Evolutionary conservation across 2,888 invertebrate genomes (phyloP), one percentile per base, ranked within the genome.

Genomic region (Protophormia terraenovae): DNA sequence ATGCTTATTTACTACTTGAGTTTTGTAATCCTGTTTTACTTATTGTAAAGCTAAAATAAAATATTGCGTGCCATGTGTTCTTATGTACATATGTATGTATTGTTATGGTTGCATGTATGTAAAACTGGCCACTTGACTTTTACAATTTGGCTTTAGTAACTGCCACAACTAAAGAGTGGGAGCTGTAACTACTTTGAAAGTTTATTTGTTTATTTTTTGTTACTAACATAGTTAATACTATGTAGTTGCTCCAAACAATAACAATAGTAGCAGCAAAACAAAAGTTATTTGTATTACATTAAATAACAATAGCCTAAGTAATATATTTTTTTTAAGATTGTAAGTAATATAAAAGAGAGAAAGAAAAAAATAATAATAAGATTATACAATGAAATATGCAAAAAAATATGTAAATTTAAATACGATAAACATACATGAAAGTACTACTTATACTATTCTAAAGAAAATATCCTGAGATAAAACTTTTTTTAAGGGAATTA

Each of bases 121-220:
- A 24, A 27, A 41, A 66, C 22, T 72, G 16, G 64, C 72, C 64
- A 72, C 72, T 79, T 79, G 64, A 55, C 79, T 72, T 72, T 72
- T 24, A 72, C 24, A 35, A 38, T 19, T 71, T 16, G 19, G 19
- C 16, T 77, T 55, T 41, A 71, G 71, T 38, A 50, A 19, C 64
- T 29, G 35, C 29, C 19, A 2, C 22, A 38, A 50, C 3, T 10
- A 2, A 32, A n/a, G 5, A 50, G 38, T 27, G 32, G 14, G 19
- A 35, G 67, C 35, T 35, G 60, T 60, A 35, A 60, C 60, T 64
- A 53, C 24, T 64, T 50, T 50, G 2, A 75, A 62, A 75, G 35
- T 38, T 53, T 53, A 3, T 6, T 24, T 24, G n/a, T 10, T 64
- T n/a, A n/a, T n/a, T n/a, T n/a, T n/a, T n/a, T 50, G 7, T 64